Conservation (phyloP, 30 jellyfish, hydroid and myxozoan species). For the Catostylus mosaicus region DNA sequence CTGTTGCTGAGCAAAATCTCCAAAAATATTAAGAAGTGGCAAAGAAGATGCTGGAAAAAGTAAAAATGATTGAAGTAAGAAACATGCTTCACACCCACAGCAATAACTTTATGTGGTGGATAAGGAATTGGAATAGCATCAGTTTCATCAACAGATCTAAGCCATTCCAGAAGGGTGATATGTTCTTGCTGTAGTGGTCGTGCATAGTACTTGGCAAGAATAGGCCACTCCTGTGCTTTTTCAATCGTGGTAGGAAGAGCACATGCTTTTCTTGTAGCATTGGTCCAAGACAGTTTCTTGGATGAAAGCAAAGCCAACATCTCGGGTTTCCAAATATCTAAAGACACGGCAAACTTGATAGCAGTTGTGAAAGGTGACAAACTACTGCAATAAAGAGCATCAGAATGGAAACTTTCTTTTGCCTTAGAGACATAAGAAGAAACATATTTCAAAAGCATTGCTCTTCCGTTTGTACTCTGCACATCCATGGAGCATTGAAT, state of each 20-base stretch:
- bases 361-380: conserved; percentile 9
- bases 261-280: no score
- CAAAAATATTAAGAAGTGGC: no score
- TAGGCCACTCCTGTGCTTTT: no score
- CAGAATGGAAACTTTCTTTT: neutral
- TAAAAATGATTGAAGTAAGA: neutral
- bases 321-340: conserved; percentile 30
- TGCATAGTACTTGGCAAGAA: no score
- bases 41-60: neutral
- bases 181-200: no score
- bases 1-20: no score
- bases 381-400: neutral
- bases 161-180: neutral
- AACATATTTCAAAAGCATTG: conserved; percentile 50
- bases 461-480: conserved; percentile 38
- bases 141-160: neutral
- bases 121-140: neutral
- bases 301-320: conserved; percentile 16
- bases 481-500: conserved; percentile 54
- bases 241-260: no score
- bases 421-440: conserved; percentile 38
- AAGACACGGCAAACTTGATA: neutral
- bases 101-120: neutral
- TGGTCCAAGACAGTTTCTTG: conserved; percentile 12
- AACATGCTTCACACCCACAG: neutral